Conservation (phyloP, 2,797 vertebrate genomes). For the Xenentodon cancila region DNA sequence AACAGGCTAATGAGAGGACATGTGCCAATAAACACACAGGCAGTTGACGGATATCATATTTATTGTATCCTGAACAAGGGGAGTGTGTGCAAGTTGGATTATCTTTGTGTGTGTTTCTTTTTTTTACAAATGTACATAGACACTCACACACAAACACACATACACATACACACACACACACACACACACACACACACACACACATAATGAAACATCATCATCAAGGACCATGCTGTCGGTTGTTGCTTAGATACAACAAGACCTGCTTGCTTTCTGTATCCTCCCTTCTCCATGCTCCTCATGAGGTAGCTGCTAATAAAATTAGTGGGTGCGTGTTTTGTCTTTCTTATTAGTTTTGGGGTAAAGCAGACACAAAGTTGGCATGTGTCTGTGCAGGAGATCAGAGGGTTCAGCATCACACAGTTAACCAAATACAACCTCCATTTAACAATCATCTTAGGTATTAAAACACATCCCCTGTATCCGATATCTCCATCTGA, state of each 20-base stretch:
- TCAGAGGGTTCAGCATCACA: not conserved
- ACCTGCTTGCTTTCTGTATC: conserved; percentile 58
- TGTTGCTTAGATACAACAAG: conserved; percentile 83
- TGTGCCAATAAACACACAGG: not conserved
- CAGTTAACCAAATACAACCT: not conserved
- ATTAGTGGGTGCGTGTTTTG: conserved; percentile 37
- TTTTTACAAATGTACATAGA: too few species aligned
- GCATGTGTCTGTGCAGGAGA: not conserved
- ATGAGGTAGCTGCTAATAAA: conserved; percentile 54
- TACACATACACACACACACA: not conserved
- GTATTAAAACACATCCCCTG: conserved; percentile 3
- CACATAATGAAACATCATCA: conserved; percentile 61
- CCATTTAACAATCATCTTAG: not conserved
- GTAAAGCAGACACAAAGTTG: not conserved
- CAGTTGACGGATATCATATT: not conserved
- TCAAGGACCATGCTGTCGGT: conserved; percentile 71
- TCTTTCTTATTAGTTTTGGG: conserved; percentile 18
- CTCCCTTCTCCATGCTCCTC: conserved; percentile 55
- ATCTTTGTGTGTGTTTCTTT: not conserved
- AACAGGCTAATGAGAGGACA: conserved; percentile 34
- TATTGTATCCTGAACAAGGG: not conserved
- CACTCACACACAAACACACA: not conserved
- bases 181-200: conserved; percentile 21
- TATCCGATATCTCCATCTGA: conserved; percentile 12
- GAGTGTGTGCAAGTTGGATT: conserved; percentile 9